Evolutionary conservation across 2,113 vertebrate genomes (phyloP), one percentile per base, ranked within the genome.

Genomic region (Donacobius atricapilla): DNA sequence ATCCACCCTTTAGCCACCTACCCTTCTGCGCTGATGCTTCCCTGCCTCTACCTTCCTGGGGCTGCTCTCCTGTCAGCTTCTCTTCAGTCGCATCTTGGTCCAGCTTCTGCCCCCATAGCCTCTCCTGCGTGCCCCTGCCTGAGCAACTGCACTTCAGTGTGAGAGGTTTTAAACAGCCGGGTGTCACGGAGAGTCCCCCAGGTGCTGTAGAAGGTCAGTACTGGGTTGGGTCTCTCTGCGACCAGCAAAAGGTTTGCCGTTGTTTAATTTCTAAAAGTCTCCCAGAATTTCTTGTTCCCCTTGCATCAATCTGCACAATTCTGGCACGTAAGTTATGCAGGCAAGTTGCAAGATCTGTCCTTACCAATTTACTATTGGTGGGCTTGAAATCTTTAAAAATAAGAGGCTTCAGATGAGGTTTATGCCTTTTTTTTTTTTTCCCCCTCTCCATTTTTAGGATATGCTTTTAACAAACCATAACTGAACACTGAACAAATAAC

Each of bases 401-500:
- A 64, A 83, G 31, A 82, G 28, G 19, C 27, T 82, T 91, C 0
- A 1, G 20, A 56, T 60, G 25, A 82, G 15, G 40, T 50, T 87
- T 70, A 28, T 76, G 19, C 23, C 14, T 37, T 20, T 24, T 33
- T 15, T 25, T 25, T 28, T 15, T 53, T 53, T 53, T 58, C 0
- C 0, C 3, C 30, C 9, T 11, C 12, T 44, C 70, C 61, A 33
- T 48, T 72, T 86, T 86, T 75, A 82, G 44, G 73, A 85, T 13
- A 30, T 53, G 15, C 28, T 96, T 93, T 82, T 90, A 85, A 82
- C 12, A 82, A 95, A 56, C 35, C 16, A 1, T 56, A 85, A 75
- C 39, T 64, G 61, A 79, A 90, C 82, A 30, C 44, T 51, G 54
- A 96, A 53, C 33, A 87, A 93, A 50, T 50, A 95, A 69, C 51